phyloP scores from a whole-genome alignment of 2,113 vertebrate genomes.

The Nematolebias whitei region DNA sequence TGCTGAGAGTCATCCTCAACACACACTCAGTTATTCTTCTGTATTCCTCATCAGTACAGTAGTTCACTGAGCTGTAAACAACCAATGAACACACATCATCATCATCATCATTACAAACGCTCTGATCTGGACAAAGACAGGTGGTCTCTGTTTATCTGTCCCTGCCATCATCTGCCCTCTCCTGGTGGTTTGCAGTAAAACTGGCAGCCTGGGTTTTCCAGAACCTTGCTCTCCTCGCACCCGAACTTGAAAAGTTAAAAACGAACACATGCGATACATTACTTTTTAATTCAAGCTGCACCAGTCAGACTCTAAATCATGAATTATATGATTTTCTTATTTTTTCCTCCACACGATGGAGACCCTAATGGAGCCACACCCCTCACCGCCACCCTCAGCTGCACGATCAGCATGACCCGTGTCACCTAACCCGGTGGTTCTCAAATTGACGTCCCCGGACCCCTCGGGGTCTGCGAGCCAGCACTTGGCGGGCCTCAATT shows the following conservation, averaged over 20 bases:
- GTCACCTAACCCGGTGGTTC: no score
- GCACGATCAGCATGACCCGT: conserved; percentile 95
- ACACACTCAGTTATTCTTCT: no score
- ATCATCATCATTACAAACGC: not conserved
- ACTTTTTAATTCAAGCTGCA: not conserved
- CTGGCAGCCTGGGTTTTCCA: conserved; percentile 96
- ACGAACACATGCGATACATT: not conserved
- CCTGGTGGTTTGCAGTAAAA: conserved; percentile 82
- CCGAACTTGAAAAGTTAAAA: conserved; percentile 95
- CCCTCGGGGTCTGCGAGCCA: no score
- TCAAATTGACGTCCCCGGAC: no score
- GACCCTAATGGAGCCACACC: conserved; percentile 96
- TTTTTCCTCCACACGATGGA: conserved; percentile 88
- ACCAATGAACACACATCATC: conserved; percentile 8
- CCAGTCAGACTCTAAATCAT: not conserved
- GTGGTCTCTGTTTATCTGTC: conserved; percentile 42
- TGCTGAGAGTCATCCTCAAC: no score
- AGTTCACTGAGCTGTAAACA: conserved; percentile 13
- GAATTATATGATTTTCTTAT: not conserved
- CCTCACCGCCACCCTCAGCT: conserved; percentile 95
- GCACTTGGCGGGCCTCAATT: no score
- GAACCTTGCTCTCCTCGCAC: conserved; percentile 95
- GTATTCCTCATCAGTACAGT: no score
- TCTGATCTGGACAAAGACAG: conserved; percentile 55
- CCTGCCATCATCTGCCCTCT: conserved; percentile 35